These are phyloP conservation scores for Melanotaenia trifasciata DNA, from an alignment of 2,797 vertebrate species.

Conservation along the genomic window DNA sequence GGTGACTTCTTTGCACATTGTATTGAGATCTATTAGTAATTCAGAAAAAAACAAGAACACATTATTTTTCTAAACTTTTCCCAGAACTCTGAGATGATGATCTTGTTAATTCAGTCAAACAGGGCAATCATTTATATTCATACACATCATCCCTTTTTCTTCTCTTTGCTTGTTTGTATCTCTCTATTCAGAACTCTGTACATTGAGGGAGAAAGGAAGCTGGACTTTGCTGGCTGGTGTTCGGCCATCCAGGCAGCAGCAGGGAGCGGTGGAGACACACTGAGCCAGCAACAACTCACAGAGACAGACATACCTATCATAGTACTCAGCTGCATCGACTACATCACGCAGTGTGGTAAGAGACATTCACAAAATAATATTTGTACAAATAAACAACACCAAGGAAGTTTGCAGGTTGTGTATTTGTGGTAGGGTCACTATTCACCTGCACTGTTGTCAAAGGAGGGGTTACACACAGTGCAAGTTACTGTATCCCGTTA, in stretches of 20 bases:
- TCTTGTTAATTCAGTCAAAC: neutral
- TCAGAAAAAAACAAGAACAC: too few relatives aligned
- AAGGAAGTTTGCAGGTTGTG: neutral
- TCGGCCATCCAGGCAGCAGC: slow-evolving; percentile 90
- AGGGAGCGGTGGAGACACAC: slow-evolving; percentile 87
- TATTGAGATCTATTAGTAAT: too few relatives aligned
- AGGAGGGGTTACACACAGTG: too few relatives aligned
- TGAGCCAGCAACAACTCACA: slow-evolving; percentile 94
- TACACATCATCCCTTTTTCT: neutral
- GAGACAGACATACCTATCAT: slow-evolving; percentile 91
- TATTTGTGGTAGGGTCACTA: neutral
- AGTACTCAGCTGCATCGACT: slow-evolving; percentile 91
- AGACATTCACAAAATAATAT: neutral
- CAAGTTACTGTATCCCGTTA: neutral
- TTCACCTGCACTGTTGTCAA: neutral
- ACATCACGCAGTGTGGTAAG: slow-evolving; percentile 93
- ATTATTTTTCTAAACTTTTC: neutral
- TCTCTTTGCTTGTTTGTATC: neutral
- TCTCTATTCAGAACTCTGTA: slow-evolving; percentile 87
- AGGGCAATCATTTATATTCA: too few relatives aligned
- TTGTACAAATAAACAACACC: neutral
- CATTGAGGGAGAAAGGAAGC: slow-evolving; percentile 90
- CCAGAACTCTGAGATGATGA: neutral
- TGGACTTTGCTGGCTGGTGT: slow-evolving; percentile 92
- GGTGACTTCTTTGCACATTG: neutral